A percentile compares a stretch with the other conserved stretches of the same genome.
Evolutionary conservation across 1,140 invertebrate genomes (phyloP).

Genomic region (Sycophaga agraensis): DNA sequence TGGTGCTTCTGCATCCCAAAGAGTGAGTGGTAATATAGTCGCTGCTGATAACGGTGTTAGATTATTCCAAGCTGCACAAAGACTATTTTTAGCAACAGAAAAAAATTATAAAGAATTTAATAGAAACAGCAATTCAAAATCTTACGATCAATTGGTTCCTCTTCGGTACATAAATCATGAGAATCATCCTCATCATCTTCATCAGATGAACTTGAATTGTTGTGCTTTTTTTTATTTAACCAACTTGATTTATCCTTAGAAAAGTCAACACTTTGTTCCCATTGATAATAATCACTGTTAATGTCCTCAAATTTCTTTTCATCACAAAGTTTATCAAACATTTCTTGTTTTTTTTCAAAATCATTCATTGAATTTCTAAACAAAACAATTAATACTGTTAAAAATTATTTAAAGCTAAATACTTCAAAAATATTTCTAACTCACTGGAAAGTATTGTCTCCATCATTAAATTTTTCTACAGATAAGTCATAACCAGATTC

Average conservation of each 20-base stretch:
- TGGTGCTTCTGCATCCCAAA: conserved; percentile 42
- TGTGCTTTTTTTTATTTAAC: conserved; percentile 35
- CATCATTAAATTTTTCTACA: conserved; percentile 7
- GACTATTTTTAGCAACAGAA: not conserved
- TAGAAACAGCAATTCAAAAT: conserved; percentile 5
- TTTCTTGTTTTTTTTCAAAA: conserved; percentile 56
- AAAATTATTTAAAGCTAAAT: too few species aligned
- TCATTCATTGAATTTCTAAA: conserved; percentile 58
- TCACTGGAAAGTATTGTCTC: too few species aligned
- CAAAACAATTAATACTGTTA: too few species aligned
- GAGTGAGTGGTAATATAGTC: conserved; percentile 39
- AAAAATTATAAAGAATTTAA: too few species aligned
- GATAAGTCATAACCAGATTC: too few species aligned
- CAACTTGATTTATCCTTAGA: conserved; percentile 52
- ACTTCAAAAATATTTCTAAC: too few species aligned
- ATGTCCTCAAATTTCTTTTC: conserved; percentile 21
- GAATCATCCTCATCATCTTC: conserved; percentile 54
- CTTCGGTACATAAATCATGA: conserved; percentile 53
- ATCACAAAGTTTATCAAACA: conserved; percentile 63
- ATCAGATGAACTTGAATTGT: conserved; percentile 54
- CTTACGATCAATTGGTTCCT: conserved; percentile 57
- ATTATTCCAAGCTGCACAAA: conserved; percentile 41
- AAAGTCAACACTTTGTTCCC: not conserved
- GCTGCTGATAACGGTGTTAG: conserved; percentile 33
- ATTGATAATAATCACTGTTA: not conserved